Evolutionary conservation across 2,113 vertebrate species (phyloP), one percentile per base, ranked within the genome.

Genomic region (Anhinga rufa): DNA sequence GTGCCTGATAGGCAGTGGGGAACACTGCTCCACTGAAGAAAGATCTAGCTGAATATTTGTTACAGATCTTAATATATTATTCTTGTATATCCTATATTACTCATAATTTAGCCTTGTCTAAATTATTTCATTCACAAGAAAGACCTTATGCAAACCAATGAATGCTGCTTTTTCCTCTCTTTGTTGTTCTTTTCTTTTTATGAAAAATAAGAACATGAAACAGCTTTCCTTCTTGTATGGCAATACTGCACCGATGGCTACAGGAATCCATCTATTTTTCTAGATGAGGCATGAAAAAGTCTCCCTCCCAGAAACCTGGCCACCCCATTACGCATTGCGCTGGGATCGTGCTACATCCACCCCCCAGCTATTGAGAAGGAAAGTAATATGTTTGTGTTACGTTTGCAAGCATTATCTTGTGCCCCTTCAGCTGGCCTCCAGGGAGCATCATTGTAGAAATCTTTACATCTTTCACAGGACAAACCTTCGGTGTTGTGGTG

Each of bases 381-480:
- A 89, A 86, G 87, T 6, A 52, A 14, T 15, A 34, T 32, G 17
- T 92, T 60, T 83, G 55, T 92, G 82, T 84, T 98, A 99, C 98
- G 96, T 98, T 95, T 98, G 98, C 99, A 99, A 88, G 97, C 76
- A 42, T 97, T 92, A 38, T 96, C 95, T 85, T 97, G 81, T 62
- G 70, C 61, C 79, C 96, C 96, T 64, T 97, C 96, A 61, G 98
- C 99, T 54, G 99, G 99, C 90, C 98, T 98, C 99, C 99, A 99
- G 82, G 99, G 99, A 96, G 96, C 91, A 57, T 99, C 98, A 11
- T 98, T 98, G 98, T 99, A 98, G 97, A 99, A 99, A 90, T 98
- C 98, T 93, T 97, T 98, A 95, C 99, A 99, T 61, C 97, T 96
- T 95, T 99, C 98, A 88, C 99, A 99, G 96, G 99, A 98, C 1